These are phyloP conservation scores for Periophthalmodon schlosseri DNA, from an alignment of 2,113 vertebrate species.

Conservation along the genomic window DNA sequence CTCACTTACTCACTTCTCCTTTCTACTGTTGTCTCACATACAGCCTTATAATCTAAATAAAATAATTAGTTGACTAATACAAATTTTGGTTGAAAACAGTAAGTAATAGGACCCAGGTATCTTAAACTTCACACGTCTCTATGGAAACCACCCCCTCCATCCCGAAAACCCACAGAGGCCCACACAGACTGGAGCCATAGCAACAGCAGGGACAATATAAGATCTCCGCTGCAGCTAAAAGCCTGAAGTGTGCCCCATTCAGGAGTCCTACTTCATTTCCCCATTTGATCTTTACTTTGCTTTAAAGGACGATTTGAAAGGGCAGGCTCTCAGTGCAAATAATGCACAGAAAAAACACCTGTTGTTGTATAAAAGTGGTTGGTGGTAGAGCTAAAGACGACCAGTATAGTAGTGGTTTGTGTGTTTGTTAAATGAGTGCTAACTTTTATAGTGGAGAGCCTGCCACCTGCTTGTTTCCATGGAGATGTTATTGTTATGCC, in stretches of 20 bases:
- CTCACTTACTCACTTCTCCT: no score
- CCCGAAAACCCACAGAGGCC: not conserved
- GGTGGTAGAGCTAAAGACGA: not conserved
- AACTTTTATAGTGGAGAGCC: no score
- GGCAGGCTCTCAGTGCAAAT: slow-evolving; percentile 27
- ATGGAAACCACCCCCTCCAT: slow-evolving; percentile 41
- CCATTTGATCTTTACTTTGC: slow-evolving; percentile 48
- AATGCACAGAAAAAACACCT: slow-evolving; percentile 22
- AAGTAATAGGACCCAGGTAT: slow-evolving; percentile 52
- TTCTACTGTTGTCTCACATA: no score
- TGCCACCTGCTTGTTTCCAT: no score
- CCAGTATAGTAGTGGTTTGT: not conserved
- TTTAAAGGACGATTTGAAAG: slow-evolving; percentile 29
- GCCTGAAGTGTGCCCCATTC: slow-evolving; percentile 63
- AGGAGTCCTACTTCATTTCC: slow-evolving; percentile 51
- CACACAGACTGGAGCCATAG: slow-evolving; percentile 55
- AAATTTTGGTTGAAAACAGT: not conserved
- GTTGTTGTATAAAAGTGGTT: not conserved
- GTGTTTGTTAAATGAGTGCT: not conserved
- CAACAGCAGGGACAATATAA: slow-evolving; percentile 55
- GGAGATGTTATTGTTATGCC: no score
- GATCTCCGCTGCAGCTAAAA: slow-evolving; percentile 42
- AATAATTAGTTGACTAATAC: no score
- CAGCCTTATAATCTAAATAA: no score
- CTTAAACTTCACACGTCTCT: slow-evolving; percentile 41